Evolutionary conservation across 2,888 invertebrate species (phyloP).

Genomic region (Xestia c-nigrum): DNA sequence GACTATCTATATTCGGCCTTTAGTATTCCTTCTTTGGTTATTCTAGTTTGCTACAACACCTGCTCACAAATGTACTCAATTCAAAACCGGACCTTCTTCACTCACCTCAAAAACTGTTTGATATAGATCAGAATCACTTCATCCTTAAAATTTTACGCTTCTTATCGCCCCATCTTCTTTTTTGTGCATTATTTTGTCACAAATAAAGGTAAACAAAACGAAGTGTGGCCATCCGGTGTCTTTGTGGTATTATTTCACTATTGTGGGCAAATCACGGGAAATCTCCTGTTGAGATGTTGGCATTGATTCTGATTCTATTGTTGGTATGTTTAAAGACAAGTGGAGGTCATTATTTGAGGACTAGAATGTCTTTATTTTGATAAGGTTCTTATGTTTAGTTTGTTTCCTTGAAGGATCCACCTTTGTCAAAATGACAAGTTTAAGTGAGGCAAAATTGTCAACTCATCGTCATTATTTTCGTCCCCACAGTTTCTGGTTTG

Average conservation of each 20-base stretch:
- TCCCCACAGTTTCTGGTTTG: not conserved
- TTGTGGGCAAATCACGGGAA: conserved; percentile 63
- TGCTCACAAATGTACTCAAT: not conserved
- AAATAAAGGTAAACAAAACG: conserved; percentile 84
- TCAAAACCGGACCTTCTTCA: conserved; percentile 22
- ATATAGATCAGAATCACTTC: conserved; percentile 44
- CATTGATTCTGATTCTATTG: conserved; percentile 60
- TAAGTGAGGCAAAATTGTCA: not conserved
- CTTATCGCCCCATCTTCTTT: conserved; percentile 79
- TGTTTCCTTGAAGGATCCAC: conserved; percentile 7
- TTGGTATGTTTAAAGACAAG: conserved; percentile 52
- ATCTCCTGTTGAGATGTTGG: conserved; percentile 58
- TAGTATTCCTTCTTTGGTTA: not conserved
- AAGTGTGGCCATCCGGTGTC: conserved; percentile 82
- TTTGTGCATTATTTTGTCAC: conserved; percentile 79
- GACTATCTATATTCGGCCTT: not conserved
- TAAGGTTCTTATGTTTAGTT: conserved; percentile 25
- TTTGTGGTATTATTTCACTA: conserved; percentile 75
- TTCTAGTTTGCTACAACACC: not conserved
- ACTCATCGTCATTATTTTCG: conserved; percentile 2
- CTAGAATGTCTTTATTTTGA: conserved; percentile 33
- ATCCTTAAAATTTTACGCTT: conserved; percentile 68
- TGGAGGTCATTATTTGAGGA: conserved; percentile 49
- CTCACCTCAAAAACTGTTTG: conserved; percentile 26
- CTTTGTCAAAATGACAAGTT: not conserved